Conservation (phyloP, 2,888 invertebrate species). For the Slavum lentiscoides region DNA sequence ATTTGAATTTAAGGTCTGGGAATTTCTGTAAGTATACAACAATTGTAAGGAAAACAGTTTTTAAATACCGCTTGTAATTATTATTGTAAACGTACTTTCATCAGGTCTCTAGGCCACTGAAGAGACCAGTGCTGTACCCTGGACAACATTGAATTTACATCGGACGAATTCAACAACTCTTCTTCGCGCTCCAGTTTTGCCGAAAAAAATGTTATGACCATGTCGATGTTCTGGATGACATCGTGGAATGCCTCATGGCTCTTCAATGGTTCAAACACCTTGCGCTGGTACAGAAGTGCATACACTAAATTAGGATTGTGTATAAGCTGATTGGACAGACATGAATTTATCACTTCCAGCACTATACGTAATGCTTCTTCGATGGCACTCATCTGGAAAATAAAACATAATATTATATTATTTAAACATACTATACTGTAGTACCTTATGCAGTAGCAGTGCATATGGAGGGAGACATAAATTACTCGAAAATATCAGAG, state of each 20-base stretch:
- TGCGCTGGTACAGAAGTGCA: constrained; percentile 88
- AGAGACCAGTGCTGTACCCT: constrained; percentile 89
- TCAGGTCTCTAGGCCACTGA: constrained; percentile 90
- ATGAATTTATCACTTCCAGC: constrained; percentile 95
- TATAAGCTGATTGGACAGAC: constrained; percentile 82
- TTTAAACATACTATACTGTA: no score
- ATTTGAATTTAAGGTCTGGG: constrained; percentile 97
- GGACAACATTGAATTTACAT: constrained; percentile 83
- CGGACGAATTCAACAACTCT: constrained; percentile 65
- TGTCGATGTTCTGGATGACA: constrained; percentile 92
- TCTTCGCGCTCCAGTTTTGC: constrained; percentile 66
- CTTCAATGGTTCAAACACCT: constrained; percentile 83
- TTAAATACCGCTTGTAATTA: background rate
- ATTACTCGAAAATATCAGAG: no score
- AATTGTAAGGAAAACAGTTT: background rate
- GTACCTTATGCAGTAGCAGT: no score
- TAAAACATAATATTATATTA: constrained; percentile 59
- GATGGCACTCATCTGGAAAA: constrained; percentile 86
- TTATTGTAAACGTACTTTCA: constrained; percentile 69
- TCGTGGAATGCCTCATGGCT: constrained; percentile 89
- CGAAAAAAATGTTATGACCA: constrained; percentile 76
- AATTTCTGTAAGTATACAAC: constrained; percentile 76
- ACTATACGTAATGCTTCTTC: constrained; percentile 97
- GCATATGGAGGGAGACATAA: no score
- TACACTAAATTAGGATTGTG: constrained; percentile 93